phyloP scores from a whole-genome alignment of 2,888 invertebrate species.

The Taenaris catops region DNA sequence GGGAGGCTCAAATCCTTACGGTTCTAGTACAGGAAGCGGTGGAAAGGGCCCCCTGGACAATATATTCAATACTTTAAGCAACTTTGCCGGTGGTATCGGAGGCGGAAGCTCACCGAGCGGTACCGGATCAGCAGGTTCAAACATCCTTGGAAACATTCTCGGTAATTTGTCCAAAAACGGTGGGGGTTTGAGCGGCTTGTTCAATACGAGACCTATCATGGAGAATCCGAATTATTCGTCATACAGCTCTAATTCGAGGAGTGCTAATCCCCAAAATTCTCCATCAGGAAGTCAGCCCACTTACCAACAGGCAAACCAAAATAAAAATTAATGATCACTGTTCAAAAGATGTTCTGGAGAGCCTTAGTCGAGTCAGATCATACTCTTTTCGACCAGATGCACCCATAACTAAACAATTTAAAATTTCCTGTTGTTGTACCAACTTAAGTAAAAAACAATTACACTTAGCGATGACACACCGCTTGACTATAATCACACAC shows the following conservation, averaged over 20 bases:
- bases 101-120: conserved; percentile 26
- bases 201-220: conserved; percentile 67
- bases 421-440: no score
- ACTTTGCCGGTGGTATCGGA: conserved; percentile 22
- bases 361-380: no score
- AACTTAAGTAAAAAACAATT: no score
- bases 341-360: no score
- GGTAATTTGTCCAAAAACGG: conserved; percentile 56
- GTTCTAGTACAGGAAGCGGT: conserved; percentile 18
- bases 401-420: no score
- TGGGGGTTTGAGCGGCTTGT: conserved; percentile 45
- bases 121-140: conserved; percentile 38
- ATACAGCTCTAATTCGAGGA: conserved; percentile 53
- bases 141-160: conserved; percentile 60
- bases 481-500: no score
- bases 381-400: no score
- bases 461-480: no score
- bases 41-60: conserved; percentile 23
- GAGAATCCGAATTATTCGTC: conserved; percentile 67
- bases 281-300: conserved; percentile 58
- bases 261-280: conserved; percentile 58
- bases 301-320: conserved; percentile 47
- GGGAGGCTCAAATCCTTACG: conserved; percentile 28
- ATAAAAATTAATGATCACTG: conserved; percentile 52
- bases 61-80: conserved; percentile 23